Percentiles rank a stretch among this genome's conserved stretches.
Conservation (phyloP, 2,113 vertebrate species). For the Poicephalus gulielmi region DNA sequence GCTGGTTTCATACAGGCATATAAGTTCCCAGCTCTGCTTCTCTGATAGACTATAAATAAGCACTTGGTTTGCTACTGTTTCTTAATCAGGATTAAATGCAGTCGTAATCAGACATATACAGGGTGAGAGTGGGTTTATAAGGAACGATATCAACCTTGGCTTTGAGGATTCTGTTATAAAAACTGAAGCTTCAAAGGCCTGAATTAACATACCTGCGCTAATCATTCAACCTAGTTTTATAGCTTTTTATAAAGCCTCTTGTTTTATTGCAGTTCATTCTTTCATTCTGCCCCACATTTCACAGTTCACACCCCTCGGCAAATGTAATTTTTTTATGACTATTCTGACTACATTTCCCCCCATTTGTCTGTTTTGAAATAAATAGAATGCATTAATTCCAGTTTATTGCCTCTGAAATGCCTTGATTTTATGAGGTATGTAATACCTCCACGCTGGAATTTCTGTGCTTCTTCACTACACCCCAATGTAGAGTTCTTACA, state of each 20-base stretch:
- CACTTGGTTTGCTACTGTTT: not conserved
- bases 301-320: not conserved
- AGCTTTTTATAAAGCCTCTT: not conserved
- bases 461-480: not conserved
- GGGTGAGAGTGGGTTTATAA: not conserved
- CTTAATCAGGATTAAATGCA: not conserved
- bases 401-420: not conserved
- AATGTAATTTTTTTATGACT: not conserved
- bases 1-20: not conserved
- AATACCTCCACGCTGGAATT: not conserved
- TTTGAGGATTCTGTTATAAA: not conserved
- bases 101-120: not conserved
- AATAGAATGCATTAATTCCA: not conserved
- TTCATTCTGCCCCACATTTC: not conserved
- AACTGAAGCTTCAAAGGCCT: not conserved
- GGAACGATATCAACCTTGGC: not conserved
- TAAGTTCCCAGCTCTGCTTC: not conserved
- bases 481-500: not conserved
- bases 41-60: not conserved
- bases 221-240: not conserved
- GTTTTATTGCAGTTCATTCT: not conserved
- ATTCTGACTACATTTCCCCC: not conserved
- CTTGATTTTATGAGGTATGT: not conserved
- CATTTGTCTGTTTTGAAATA: not conserved
- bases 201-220: not conserved